These are phyloP conservation scores for Ophioninae sp. DNA, from an alignment of 2,888 invertebrate species.

Conservation along the genomic window DNA sequence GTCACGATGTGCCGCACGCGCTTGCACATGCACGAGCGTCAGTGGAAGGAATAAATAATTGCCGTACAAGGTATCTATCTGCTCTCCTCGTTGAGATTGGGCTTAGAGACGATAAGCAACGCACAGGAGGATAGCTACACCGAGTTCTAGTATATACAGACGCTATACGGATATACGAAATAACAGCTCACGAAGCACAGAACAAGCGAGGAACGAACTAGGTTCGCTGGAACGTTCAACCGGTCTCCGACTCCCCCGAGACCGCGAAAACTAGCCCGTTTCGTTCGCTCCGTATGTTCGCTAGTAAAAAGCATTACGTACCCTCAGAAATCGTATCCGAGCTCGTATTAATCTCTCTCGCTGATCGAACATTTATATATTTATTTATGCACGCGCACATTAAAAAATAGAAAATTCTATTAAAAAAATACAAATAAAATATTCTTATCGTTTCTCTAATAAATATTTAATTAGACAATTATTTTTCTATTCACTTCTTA, in stretches of 20 bases:
- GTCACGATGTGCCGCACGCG: neutral
- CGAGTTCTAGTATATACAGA: neutral
- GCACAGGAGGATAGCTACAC: conserved; percentile 33
- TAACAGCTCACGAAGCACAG: conserved; percentile 2
- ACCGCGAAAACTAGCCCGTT: conserved; percentile 52
- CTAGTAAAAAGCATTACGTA: conserved; percentile 36
- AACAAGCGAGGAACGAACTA: conserved; percentile 23
- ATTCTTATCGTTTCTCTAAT: no score
- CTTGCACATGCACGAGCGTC: neutral
- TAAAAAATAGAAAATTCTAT: neutral
- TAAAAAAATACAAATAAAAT: no score
- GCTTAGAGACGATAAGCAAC: conserved; percentile 56
- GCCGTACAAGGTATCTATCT: conserved; percentile 41
- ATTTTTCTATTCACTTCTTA: no score
- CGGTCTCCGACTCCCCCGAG: conserved; percentile 61
- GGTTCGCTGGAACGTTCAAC: conserved; percentile 58
- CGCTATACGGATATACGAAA: conserved; percentile 17
- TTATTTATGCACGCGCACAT: neutral
- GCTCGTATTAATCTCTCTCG: conserved; percentile 18
- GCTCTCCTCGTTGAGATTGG: conserved; percentile 42
- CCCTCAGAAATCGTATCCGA: conserved; percentile 33
- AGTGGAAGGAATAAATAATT: conserved; percentile 54
- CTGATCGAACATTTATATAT: neutral
- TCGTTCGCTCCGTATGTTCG: conserved; percentile 37
- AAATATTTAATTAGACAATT: no score